Evolutionary conservation across 2,113 vertebrate genomes (phyloP), one percentile per base, ranked within the genome.

Genomic region (Spea multiplicata): DNA sequence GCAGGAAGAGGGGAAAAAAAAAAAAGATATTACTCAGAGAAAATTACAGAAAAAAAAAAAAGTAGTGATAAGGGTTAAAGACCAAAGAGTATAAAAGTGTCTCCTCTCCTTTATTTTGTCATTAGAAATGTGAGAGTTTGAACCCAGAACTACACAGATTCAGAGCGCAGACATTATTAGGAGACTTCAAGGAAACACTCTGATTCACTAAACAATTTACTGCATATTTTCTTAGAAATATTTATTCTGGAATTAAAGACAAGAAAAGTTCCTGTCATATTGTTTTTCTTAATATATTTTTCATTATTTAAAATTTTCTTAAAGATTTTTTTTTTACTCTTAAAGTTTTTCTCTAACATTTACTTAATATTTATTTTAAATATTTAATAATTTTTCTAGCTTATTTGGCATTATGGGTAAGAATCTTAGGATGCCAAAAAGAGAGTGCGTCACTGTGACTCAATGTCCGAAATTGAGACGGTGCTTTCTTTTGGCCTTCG

Each of bases 41-140:
- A 78, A 78, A 71, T 62, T 62, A 62, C 46, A 66, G 44, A 66
- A 66, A 66, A 66, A 66, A 45, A 66, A 68, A 68, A 68, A 68
- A 46, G 45, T 72, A 16, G 61, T 72, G 49, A 47, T 49, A 72
- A 55, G 76, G 76, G 76, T 72, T 78, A 78, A 78, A 78, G 76
- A 78, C 68, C 76, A 78, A 74, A 74, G 59, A 78, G 76, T 78
- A 78, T 78, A 78, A 78, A 78, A 72, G 64, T 30, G 68, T 71
- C 61, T 72, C 61, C 69, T 72, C 61, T 66, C n/a, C 61, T 72
- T 72, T 62, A 72, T 72, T 78, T 78, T 78, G 69, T 47, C 76
- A 78, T 78, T 78, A 78, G 69, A 72, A 71, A 72, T 46, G 8
- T 71, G 59, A 78, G 59, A 78, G 59, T 66, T 49, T 72, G 70